Conservation (phyloP, 2,888 invertebrate species). For the Nysson spinosus region DNA sequence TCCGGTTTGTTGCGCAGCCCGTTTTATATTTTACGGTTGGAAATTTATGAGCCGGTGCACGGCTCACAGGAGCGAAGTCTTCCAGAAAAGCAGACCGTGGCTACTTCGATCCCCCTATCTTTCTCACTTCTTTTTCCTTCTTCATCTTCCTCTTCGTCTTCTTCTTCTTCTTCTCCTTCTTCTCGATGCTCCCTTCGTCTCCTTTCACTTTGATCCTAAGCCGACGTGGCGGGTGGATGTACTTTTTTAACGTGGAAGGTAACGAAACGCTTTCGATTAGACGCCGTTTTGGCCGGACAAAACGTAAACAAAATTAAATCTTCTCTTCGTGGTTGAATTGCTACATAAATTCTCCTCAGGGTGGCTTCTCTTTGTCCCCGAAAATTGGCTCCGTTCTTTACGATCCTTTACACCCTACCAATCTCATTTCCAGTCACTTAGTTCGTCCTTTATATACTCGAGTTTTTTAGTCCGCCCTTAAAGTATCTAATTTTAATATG, state of each 20-base stretch:
- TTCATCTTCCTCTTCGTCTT: neutral
- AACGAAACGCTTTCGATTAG: conserved; percentile 42
- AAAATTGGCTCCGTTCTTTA: conserved; percentile 13
- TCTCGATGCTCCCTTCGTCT: neutral
- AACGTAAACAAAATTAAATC: conserved; percentile 1
- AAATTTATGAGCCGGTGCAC: conserved; percentile 52
- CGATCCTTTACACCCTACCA: conserved; percentile 16
- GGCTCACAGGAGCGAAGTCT: conserved; percentile 34
- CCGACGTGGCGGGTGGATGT: conserved; percentile 36
- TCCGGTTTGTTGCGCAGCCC: conserved; percentile 56
- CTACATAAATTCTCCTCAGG: conserved; percentile 37
- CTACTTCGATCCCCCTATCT: neutral
- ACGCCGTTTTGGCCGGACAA: conserved; percentile 4
- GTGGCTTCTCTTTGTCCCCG: conserved; percentile 2
- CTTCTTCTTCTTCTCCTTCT: neutral
- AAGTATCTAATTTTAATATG: too few relatives aligned
- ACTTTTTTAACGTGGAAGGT: conserved; percentile 27
- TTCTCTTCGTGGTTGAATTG: conserved; percentile 15
- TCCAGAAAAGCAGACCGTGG: conserved; percentile 40
- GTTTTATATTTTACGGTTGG: conserved; percentile 49
- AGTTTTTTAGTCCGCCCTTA: too few relatives aligned
- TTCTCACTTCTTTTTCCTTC: neutral
- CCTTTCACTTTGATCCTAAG: conserved; percentile 43
- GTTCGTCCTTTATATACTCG: too few relatives aligned
- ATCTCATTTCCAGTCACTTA: too few relatives aligned